These are phyloP conservation scores for Aphelenchoides fujianensis DNA, from an alignment of 1,140 invertebrate genomes.

Conservation along the genomic window DNA sequence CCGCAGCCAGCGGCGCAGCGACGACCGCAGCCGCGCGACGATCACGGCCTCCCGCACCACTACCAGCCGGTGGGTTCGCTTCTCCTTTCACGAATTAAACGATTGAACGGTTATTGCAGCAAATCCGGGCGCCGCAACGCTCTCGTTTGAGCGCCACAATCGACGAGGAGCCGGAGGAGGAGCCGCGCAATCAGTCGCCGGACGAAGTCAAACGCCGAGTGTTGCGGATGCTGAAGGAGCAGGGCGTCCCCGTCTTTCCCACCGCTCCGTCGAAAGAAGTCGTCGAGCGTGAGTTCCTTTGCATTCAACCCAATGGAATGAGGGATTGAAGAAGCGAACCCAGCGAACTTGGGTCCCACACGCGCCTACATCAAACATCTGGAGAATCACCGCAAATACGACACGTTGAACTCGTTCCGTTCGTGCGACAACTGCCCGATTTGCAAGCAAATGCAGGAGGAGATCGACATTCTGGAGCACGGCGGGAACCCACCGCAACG, in stretches of 20 bases:
- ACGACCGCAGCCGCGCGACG: conserved; percentile 6
- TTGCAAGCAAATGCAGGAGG: conserved; percentile 36
- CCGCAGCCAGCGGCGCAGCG: not conserved
- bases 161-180: conserved; percentile 23
- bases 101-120: conserved; percentile 8
- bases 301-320: not conserved
- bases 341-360: conserved; percentile 26
- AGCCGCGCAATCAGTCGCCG: not conserved
- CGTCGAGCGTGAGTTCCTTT: conserved; percentile 14
- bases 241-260: conserved; percentile 34
- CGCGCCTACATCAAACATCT: conserved; percentile 32
- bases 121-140: not conserved
- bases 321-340: not conserved
- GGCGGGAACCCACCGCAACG: not conserved
- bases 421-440: conserved; percentile 28
- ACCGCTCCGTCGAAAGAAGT: not conserved
- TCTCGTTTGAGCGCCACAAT: not conserved
- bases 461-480: conserved; percentile 23
- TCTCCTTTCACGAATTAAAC: not conserved
- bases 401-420: conserved; percentile 29
- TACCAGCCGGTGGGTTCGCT: not conserved
- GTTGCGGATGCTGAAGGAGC: conserved; percentile 29
- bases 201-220: conserved; percentile 30
- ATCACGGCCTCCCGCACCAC: conserved; percentile 19
- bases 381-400: conserved; percentile 33